phyloP scores from a whole-genome alignment of 2,888 invertebrate species.

The Ophion costatus region DNA sequence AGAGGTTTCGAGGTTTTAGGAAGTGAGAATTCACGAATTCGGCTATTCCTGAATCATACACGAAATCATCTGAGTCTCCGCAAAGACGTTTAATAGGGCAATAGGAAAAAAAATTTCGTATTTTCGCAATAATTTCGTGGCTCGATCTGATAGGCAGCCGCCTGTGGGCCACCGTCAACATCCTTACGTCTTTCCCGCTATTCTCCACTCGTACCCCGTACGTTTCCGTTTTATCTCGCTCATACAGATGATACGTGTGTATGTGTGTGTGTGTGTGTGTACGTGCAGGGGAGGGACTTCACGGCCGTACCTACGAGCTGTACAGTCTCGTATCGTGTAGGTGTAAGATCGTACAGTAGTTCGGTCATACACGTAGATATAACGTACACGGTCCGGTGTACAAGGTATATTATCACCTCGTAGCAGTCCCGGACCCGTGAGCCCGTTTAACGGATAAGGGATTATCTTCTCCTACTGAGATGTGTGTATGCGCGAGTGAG shows the following conservation, averaged over 20 bases:
- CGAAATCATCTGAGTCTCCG: too few relatives aligned
- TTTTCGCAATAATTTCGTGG: not conserved
- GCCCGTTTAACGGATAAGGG: conserved; percentile 60
- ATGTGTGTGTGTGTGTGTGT: not conserved
- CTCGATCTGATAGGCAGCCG: conserved; percentile 20
- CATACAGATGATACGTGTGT: not conserved
- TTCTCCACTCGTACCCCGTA: conserved; percentile 7
- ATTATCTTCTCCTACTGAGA: conserved; percentile 56
- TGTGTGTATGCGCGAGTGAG: conserved; percentile 10
- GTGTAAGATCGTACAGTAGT: conserved; percentile 20
- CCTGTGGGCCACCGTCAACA: conserved; percentile 5
- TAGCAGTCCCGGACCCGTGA: conserved; percentile 47
- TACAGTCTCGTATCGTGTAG: conserved; percentile 9
- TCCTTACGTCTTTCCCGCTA: not conserved
- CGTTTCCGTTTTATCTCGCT: conserved; percentile 41
- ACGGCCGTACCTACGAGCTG: conserved; percentile 16
- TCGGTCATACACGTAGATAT: conserved; percentile 6
- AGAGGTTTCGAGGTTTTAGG: too few relatives aligned
- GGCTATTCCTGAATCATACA: too few relatives aligned
- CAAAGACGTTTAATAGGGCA: too few relatives aligned
- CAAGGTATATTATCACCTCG: conserved; percentile 58
- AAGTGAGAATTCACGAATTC: too few relatives aligned
- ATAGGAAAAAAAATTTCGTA: not conserved
- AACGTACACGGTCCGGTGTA: conserved; percentile 26
- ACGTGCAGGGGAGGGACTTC: not conserved